phyloP scores from a whole-genome alignment of 1,140 invertebrate species.

The Orchestia grillus region DNA sequence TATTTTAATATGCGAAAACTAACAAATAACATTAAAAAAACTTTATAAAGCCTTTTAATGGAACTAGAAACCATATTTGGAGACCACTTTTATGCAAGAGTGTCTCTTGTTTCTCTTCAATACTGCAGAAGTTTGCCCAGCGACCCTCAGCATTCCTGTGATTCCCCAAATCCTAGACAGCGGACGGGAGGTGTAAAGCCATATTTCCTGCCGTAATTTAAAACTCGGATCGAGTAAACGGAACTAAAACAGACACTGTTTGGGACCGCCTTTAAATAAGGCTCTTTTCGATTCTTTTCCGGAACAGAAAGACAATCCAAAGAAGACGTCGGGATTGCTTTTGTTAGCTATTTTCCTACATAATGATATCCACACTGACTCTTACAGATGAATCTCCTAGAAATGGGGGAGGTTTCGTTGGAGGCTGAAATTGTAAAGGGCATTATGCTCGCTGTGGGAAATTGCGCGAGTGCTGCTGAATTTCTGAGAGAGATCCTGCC shows the following conservation, averaged over 20 bases:
- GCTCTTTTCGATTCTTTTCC: neutral
- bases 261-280: neutral
- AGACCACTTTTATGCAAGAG: neutral
- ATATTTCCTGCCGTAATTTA: slow-evolving; percentile 23
- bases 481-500: neutral
- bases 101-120: neutral
- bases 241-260: slow-evolving; percentile 4
- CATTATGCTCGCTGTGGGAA: neutral
- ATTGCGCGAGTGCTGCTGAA: neutral
- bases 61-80: neutral
- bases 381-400: neutral
- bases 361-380: neutral
- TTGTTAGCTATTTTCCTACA: neutral
- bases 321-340: neutral
- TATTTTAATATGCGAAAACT: too few relatives aligned
- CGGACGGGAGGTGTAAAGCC: neutral
- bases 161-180: neutral
- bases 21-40: too few relatives aligned
- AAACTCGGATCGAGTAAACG: neutral
- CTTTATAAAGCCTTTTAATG: too few relatives aligned
- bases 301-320: neutral
- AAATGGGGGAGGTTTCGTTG: neutral
- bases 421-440: neutral
- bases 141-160: neutral
- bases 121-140: neutral